phyloP scores from a whole-genome alignment of 2,888 invertebrate species.

The Notodonta ziczac region DNA sequence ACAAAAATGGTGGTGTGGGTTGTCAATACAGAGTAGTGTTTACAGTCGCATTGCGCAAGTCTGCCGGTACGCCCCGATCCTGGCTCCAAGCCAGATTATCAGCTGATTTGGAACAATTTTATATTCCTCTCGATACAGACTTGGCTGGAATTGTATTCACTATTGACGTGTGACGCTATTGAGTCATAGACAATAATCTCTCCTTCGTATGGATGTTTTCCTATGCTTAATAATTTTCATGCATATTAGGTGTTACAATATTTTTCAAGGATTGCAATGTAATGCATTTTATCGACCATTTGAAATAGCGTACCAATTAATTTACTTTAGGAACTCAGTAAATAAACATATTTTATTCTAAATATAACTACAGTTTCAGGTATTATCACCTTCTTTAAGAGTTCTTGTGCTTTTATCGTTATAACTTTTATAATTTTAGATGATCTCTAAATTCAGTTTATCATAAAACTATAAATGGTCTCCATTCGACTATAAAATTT shows the following conservation, averaged over 20 bases:
- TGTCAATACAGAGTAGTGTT: conserved; percentile 49
- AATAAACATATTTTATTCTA: neutral
- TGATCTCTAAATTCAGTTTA: neutral
- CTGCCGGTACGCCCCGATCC: conserved; percentile 39
- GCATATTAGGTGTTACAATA: too few species aligned
- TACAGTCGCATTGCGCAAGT: conserved; percentile 71
- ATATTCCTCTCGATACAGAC: conserved; percentile 5
- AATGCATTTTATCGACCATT: neutral
- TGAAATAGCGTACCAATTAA: neutral
- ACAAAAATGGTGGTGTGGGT: conserved; percentile 15
- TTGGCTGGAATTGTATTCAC: conserved; percentile 37
- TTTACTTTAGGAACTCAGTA: too few species aligned
- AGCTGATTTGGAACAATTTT: conserved; percentile 50
- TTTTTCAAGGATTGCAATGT: neutral
- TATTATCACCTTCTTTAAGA: neutral
- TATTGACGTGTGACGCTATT: conserved; percentile 13
- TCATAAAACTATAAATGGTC: conserved; percentile 26
- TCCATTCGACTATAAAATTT: conserved; percentile 16
- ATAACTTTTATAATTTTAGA: neutral
- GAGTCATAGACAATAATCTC: neutral
- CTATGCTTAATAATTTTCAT: too few species aligned
- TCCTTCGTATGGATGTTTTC: too few species aligned
- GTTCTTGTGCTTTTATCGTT: neutral
- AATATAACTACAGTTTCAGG: neutral
- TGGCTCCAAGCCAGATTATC: conserved; percentile 60